Base-by-base conservation (phyloP, 2,797 vertebrate species). In the Anolis apletophallus region DNA sequence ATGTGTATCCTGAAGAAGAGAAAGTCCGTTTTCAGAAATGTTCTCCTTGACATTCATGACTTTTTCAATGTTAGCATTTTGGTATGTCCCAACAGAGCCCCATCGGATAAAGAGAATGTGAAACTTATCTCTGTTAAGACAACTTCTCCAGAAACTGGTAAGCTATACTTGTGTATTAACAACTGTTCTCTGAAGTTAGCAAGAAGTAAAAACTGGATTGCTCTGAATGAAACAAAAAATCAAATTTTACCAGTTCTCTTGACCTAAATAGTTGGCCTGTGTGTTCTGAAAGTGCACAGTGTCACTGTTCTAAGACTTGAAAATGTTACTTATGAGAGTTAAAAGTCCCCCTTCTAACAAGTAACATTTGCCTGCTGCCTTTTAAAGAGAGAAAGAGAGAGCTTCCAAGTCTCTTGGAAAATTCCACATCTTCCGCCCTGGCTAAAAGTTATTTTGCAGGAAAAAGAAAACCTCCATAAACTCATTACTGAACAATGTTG, bases 51-150 rank as follows among this genome's bases (percentile, higher is more conserved):
- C 19, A 67, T 85, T 77, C 36, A 7, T n/a, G 16, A 26, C 69
- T 64, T 29, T 61, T 23, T 29, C 12, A 21, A 72, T 46, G 46
- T 69, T 55, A 80, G 80, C 86, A 23, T 50, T 88, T 86, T 57
- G 86, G 77, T 83, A 5, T 89, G 90, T 97, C 96, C 91, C 96
- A 95, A 96, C 90, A 96, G 98, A 80, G 95, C 97, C 0, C 97
- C 98, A 50, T 97, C 97, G 34, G 97, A 96, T 92, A 99, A 98
- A 96, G 98, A 99, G 87, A 98, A 97, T 2, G 98, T 99, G 92
- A 98, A 98, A 96, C 97, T 99, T 90, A 97, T 99, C 89, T 98
- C 98, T 10, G 97, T 99, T 88, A 99, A 98, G 95, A 96, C 98
- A 74, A 97, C 98, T 80, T 96, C 96, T 88, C 91, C 97, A 2